Evolutionary conservation across 1,140 invertebrate species (phyloP).

Genomic region (Penaeus vannamei): DNA sequence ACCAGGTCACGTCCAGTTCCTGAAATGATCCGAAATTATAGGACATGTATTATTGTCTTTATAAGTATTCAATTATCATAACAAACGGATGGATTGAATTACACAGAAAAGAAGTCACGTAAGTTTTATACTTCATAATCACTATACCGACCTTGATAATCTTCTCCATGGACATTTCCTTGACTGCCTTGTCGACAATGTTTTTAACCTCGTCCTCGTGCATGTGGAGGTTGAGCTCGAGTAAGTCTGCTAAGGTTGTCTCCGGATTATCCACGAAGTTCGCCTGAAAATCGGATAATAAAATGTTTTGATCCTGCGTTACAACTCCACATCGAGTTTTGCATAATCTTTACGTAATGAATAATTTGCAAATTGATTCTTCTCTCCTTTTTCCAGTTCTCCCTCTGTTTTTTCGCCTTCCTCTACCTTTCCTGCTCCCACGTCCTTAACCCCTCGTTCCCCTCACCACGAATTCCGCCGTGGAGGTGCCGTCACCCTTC

Average conservation of each 20-base stretch:
- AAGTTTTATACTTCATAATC: no score
- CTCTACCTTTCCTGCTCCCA: neutral
- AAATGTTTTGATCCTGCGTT: no score
- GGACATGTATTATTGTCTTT: no score
- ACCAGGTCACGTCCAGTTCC: slow-evolving; percentile 92
- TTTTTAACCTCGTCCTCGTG: slow-evolving; percentile 97
- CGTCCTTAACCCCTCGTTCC: neutral
- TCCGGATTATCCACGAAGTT: slow-evolving; percentile 90
- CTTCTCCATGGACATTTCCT: slow-evolving; percentile 98
- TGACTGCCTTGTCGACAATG: slow-evolving; percentile 97
- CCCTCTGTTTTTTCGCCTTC: neutral
- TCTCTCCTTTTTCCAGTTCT: neutral
- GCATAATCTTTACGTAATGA: no score
- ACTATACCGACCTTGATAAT: slow-evolving; percentile 75
- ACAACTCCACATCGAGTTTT: no score
- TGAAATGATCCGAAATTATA: slow-evolving; percentile 70
- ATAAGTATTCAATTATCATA: no score
- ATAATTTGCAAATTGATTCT: no score
- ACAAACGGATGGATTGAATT: no score
- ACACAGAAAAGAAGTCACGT: neutral
- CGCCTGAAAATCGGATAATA: neutral
- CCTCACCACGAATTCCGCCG: slow-evolving; percentile 48
- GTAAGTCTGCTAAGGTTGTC: slow-evolving; percentile 91
- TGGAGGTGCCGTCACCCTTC: slow-evolving; percentile 74
- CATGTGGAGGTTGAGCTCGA: slow-evolving; percentile 92